Conservation (phyloP, 2,797 vertebrate species). For the Lagocephalus sceleratus region DNA sequence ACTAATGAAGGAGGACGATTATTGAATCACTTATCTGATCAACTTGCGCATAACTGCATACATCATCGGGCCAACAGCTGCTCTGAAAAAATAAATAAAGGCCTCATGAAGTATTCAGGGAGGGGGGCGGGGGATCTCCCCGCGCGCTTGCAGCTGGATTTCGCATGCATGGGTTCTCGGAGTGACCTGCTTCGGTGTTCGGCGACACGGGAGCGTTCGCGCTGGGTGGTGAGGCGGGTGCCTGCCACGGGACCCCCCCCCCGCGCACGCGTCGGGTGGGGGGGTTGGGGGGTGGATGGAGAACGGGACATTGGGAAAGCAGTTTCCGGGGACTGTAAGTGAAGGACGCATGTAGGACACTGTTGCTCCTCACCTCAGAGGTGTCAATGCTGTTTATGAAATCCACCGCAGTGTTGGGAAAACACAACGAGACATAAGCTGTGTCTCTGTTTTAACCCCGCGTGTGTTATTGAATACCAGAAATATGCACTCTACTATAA, state of each 20-base stretch:
- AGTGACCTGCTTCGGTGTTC: slow-evolving; percentile 33
- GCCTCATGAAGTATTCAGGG: background rate
- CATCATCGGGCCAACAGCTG: slow-evolving; percentile 12
- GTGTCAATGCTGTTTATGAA: too few relatives aligned
- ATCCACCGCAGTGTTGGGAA: too few relatives aligned
- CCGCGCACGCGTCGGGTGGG: too few relatives aligned
- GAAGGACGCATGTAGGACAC: too few relatives aligned
- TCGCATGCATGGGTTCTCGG: slow-evolving; percentile 16
- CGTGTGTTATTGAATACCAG: too few relatives aligned
- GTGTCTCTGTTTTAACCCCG: too few relatives aligned
- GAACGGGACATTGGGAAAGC: too few relatives aligned
- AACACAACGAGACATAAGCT: too few relatives aligned
- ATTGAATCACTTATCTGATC: slow-evolving; percentile 17
- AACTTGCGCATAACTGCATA: slow-evolving; percentile 9
- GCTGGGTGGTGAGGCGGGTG: slow-evolving; percentile 21
- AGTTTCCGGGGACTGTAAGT: too few relatives aligned
- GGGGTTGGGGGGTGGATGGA: too few relatives aligned
- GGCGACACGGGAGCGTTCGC: slow-evolving; percentile 12
- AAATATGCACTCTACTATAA: too few relatives aligned
- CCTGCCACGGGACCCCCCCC: slow-evolving; percentile 35
- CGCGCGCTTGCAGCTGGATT: slow-evolving; percentile 6
- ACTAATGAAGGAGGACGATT: slow-evolving; percentile 12
- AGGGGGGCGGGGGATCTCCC: background rate
- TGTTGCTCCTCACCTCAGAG: too few relatives aligned
- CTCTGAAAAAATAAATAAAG: background rate